Evolutionary conservation across 2,797 vertebrate species (phyloP).

Genomic region (Sternotherus odoratus): DNA sequence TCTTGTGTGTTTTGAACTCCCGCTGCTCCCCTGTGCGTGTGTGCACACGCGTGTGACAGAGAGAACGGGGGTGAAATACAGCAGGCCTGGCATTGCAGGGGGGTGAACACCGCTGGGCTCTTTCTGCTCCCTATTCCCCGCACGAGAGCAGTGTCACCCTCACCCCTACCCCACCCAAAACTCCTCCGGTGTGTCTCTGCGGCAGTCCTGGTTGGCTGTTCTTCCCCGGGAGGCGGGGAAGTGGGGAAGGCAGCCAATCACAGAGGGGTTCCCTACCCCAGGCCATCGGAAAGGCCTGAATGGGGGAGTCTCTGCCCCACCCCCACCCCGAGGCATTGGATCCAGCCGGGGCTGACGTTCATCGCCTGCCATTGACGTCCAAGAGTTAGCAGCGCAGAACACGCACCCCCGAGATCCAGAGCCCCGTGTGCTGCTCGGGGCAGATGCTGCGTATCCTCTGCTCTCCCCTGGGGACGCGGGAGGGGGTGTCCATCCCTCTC

Average conservation of each 20-base stretch:
- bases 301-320: too few species aligned
- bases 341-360: too few species aligned
- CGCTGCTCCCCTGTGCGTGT: too few species aligned
- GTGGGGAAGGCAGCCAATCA: background rate
- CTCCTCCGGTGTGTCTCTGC: background rate
- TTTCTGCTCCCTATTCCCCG: too few species aligned
- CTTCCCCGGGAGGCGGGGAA: background rate
- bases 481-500: background rate
- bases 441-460: background rate
- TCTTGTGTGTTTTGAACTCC: background rate
- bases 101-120: background rate
- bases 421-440: background rate
- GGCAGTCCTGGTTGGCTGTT: background rate
- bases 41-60: too few species aligned
- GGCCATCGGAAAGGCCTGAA: too few species aligned
- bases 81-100: background rate
- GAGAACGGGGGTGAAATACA: too few species aligned
- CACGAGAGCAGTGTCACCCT: too few species aligned
- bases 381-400: too few species aligned
- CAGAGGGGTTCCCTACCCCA: background rate
- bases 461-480: background rate
- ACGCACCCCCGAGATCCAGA: background rate
- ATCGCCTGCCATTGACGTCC: too few species aligned
- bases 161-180: background rate
- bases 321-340: too few species aligned